These are phyloP conservation scores for Ditylenchus weischeri DNA, from an alignment of 2,888 invertebrate species.

Conservation along the genomic window DNA sequence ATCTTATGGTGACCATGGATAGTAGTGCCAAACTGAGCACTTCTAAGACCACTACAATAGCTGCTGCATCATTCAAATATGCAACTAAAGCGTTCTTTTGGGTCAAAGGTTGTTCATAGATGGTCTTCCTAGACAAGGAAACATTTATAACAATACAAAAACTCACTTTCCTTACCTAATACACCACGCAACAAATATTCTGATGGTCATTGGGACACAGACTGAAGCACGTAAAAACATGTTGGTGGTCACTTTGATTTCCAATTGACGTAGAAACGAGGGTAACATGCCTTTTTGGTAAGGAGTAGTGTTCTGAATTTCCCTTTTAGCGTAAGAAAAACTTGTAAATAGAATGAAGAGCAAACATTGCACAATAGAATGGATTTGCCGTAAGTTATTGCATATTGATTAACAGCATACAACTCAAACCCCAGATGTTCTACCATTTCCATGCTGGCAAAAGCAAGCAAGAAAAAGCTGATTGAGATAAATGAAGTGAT, in stretches of 20 bases:
- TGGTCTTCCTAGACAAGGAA: constrained; percentile 19
- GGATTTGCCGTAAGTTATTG: constrained; percentile 33
- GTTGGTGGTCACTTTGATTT: constrained; percentile 41
- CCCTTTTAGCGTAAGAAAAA: background rate
- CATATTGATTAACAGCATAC: constrained; percentile 36
- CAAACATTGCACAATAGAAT: constrained; percentile 38
- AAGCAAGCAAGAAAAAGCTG: constrained; percentile 30
- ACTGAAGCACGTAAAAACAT: constrained; percentile 48
- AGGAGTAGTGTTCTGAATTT: constrained; percentile 34
- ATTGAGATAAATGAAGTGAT: constrained; percentile 31
- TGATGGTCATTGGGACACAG: constrained; percentile 44
- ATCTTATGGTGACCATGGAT: constrained; percentile 53
- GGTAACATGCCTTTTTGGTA: constrained; percentile 38
- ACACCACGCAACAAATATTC: constrained; percentile 43
- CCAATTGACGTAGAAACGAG: constrained; percentile 38
- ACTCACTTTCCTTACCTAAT: constrained; percentile 24
- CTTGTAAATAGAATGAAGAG: background rate
- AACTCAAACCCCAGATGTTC: constrained; percentile 31
- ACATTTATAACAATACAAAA: too few species aligned
- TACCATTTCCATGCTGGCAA: constrained; percentile 30
- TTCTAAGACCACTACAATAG: constrained; percentile 35
- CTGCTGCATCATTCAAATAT: constrained; percentile 31
- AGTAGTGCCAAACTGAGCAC: constrained; percentile 44
- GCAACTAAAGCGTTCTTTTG: constrained; percentile 20
- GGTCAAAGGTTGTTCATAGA: constrained; percentile 13